Base-by-base conservation (phyloP, 2,113 vertebrate species). In the Alectura lathami region DNA sequence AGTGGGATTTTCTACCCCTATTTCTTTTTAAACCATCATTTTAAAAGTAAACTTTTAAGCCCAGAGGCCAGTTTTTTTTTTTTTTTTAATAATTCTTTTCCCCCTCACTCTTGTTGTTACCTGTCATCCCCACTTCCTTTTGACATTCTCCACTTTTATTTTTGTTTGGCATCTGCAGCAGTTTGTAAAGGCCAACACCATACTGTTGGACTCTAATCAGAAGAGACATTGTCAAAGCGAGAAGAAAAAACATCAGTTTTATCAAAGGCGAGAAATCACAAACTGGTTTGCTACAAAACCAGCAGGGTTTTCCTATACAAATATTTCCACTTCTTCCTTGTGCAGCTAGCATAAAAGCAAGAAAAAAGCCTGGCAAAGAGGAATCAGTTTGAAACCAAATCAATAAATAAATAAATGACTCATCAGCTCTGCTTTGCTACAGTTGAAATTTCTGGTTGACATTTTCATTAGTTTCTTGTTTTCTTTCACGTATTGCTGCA, bases 101-200 rank as follows among this genome's bases (percentile, higher is more conserved):
- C 2, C 6, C 7, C 11, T 18, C 29, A 66, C 32, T 89, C 26
- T 16, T 77, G 8, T 50, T 85, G 36, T 67, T 93, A 77, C 47
- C 34, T 81, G 32, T 67, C 53, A 67, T 70, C 21, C 8, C n/a
- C 53, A 40, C 13, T 9, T 82, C 40, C 29, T 74, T 53, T 60
- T 93, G 68, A 88, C 64, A 88, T 89, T 96, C 78, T 88, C 78
- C 80, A 72, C 38, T 87, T 94, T 93, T 72, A 27, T 86, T 93
- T 88, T 83, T 79, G 38, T 94, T 88, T 83, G 69, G 83, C 83
- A 86, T 38, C 29, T 83, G 21, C 1, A 20, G 88, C 73, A 93
- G 42, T 21, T 93, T 81, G 42, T 93, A 90, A 96, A 96, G 83
- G 62, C 56, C 76, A 83, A 72, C 86, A 69, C 43, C 36, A 66